phyloP scores from a whole-genome alignment of 2,797 vertebrate genomes.

The Mus caroli region DNA sequence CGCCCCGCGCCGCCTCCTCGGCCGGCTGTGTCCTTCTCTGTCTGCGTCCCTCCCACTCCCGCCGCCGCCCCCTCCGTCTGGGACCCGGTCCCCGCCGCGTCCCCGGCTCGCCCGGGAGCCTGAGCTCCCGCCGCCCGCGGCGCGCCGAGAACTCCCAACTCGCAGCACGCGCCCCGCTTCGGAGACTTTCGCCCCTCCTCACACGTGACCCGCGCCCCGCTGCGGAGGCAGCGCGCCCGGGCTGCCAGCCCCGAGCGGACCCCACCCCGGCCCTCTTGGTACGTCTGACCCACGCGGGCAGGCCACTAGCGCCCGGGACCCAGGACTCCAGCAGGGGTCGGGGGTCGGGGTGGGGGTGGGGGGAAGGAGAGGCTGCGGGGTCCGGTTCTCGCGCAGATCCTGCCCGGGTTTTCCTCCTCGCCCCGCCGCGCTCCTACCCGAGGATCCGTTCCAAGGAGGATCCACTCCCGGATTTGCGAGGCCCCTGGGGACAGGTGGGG shows the following conservation, averaged over 20 bases:
- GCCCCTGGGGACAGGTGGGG: slow-evolving; percentile 45
- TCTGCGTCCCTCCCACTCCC: slow-evolving; percentile 54
- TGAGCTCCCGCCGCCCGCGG: slow-evolving; percentile 83
- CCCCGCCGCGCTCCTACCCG: slow-evolving; percentile 64
- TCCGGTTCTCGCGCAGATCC: slow-evolving; percentile 49
- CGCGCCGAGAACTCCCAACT: slow-evolving; percentile 85
- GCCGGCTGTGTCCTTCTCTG: slow-evolving; percentile 15
- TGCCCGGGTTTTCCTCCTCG: slow-evolving; percentile 75
- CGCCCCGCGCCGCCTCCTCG: neutral
- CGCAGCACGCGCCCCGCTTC: slow-evolving; percentile 86
- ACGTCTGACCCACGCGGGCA: neutral
- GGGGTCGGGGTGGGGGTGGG: no score
- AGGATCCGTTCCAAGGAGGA: neutral
- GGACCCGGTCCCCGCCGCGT: slow-evolving; percentile 77
- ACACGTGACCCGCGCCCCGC: slow-evolving; percentile 87
- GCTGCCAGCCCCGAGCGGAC: neutral
- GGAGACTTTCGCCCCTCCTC: slow-evolving; percentile 91
- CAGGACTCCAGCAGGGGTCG: neutral
- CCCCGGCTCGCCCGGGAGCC: slow-evolving; percentile 80
- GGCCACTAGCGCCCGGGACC: neutral
- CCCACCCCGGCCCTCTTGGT: neutral
- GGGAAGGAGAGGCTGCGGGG: neutral
- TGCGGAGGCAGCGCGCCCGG: slow-evolving; percentile 70
- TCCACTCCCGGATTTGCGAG: neutral
- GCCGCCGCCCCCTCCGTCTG: slow-evolving; percentile 65